phyloP scores from a whole-genome alignment of 2,888 invertebrate genomes.

The Perizoma flavofasciatum region DNA sequence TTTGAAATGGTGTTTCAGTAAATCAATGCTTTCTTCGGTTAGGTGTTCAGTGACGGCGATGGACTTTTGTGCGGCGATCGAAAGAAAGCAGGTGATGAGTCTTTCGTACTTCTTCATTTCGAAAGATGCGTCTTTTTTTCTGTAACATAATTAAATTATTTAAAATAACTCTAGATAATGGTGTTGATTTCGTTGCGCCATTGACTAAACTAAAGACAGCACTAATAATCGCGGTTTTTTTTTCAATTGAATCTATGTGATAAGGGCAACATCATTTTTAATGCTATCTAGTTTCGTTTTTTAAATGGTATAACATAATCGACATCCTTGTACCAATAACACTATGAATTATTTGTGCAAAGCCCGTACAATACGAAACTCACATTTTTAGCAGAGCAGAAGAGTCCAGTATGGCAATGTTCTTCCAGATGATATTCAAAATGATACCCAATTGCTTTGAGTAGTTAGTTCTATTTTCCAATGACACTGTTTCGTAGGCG shows the following conservation, averaged over 20 bases:
- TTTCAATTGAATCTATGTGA: background rate
- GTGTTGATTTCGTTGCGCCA: no score
- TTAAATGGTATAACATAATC: no score
- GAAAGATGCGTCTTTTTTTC: constrained; percentile 61
- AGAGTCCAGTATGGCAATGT: constrained; percentile 79
- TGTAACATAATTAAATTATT: constrained; percentile 36
- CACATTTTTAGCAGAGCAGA: constrained; percentile 72
- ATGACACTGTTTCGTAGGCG: constrained; percentile 71
- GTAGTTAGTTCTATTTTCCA: constrained; percentile 78
- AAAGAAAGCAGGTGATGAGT: constrained; percentile 52
- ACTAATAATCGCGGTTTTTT: no score
- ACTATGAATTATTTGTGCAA: no score
- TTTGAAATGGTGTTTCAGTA: constrained; percentile 43
- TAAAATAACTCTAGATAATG: background rate
- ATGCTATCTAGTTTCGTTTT: no score
- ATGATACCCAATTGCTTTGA: constrained; percentile 76
- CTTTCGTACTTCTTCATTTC: constrained; percentile 67
- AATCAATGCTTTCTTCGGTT: constrained; percentile 4
- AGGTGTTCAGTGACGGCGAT: background rate
- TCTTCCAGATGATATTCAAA: constrained; percentile 85
- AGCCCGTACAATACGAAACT: constrained; percentile 43
- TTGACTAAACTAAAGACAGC: no score
- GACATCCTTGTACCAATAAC: no score
- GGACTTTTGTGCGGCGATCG: constrained; percentile 29
- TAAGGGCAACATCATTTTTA: no score